phyloP scores from a whole-genome alignment of 2,797 vertebrate genomes.

The Alca torda region DNA sequence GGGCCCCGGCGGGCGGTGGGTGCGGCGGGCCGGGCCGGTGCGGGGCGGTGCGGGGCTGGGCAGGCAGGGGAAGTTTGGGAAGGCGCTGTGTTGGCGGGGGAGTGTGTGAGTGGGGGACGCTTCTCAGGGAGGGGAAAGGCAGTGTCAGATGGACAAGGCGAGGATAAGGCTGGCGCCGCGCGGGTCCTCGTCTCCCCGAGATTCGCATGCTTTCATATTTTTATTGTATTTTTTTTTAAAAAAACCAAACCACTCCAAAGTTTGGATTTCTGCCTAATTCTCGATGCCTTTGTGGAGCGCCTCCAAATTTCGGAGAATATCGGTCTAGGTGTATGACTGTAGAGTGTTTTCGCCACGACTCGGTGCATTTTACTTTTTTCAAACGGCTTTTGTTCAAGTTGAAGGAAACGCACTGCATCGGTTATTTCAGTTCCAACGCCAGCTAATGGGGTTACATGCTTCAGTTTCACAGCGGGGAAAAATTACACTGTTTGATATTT shows the following conservation, averaged over 20 bases:
- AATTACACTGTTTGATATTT: slow-evolving; percentile 60
- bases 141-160: slow-evolving; percentile 18
- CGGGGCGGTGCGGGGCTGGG: slow-evolving; percentile 67
- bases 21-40: not conserved
- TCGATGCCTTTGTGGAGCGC: slow-evolving; percentile 4
- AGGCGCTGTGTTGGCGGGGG: not conserved
- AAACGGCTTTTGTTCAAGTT: slow-evolving; percentile 78
- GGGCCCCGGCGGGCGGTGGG: not conserved
- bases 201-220: not conserved
- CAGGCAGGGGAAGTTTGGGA: slow-evolving; percentile 59
- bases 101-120: not conserved
- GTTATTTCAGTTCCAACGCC: slow-evolving; percentile 21
- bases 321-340: slow-evolving; percentile 26
- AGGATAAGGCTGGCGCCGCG: not conserved
- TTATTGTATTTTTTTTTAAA: not conserved
- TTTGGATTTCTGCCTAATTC: slow-evolving; percentile 55
- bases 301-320: slow-evolving; percentile 46
- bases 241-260: not conserved
- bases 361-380: slow-evolving; percentile 73
- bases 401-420: slow-evolving; percentile 64
- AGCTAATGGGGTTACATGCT: slow-evolving; percentile 56
- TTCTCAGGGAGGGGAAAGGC: slow-evolving; percentile 9
- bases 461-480: slow-evolving; percentile 58
- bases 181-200: not conserved
- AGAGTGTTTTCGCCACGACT: slow-evolving; percentile 54